Conservation (phyloP, 1,140 invertebrate genomes). For the Lordiphosa stackelbergi region DNA sequence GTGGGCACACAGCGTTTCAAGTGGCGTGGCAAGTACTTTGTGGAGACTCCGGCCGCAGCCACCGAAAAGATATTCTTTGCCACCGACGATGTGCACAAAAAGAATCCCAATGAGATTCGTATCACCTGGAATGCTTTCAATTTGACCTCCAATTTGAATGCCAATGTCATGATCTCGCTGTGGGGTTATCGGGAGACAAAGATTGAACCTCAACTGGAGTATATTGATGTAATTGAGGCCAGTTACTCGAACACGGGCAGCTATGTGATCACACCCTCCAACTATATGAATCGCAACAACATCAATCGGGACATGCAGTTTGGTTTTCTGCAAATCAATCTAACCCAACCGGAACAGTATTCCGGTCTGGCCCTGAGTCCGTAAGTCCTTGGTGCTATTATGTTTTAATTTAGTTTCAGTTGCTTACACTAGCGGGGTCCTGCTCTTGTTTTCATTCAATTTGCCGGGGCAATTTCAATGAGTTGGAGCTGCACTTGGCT, state of each 20-base stretch:
- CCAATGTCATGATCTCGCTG: slow-evolving; percentile 86
- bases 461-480: slow-evolving; percentile 55
- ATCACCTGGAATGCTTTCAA: slow-evolving; percentile 91
- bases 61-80: slow-evolving; percentile 90
- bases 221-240: slow-evolving; percentile 81
- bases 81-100: slow-evolving; percentile 84
- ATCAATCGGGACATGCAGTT: slow-evolving; percentile 86
- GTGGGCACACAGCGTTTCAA: slow-evolving; percentile 90
- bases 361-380: slow-evolving; percentile 85
- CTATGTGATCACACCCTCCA: slow-evolving; percentile 83
- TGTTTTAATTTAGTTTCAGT: slow-evolving; percentile 59
- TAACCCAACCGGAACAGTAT: slow-evolving; percentile 87
- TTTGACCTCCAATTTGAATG: slow-evolving; percentile 87
- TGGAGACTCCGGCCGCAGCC: slow-evolving; percentile 91
- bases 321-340: slow-evolving; percentile 93
- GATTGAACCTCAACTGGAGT: slow-evolving; percentile 82
- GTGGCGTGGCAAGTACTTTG: slow-evolving; percentile 95
- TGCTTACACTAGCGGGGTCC: slow-evolving; percentile 17
- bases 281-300: slow-evolving; percentile 84
- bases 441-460: slow-evolving; percentile 70
- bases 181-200: slow-evolving; percentile 92
- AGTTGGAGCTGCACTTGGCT: slow-evolving; percentile 1
- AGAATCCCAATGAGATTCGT: slow-evolving; percentile 84
- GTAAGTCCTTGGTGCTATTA: slow-evolving; percentile 81
- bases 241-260: slow-evolving; percentile 82